phyloP scores from a whole-genome alignment of 2,113 vertebrate genomes.

The Macquaria australasica region DNA sequence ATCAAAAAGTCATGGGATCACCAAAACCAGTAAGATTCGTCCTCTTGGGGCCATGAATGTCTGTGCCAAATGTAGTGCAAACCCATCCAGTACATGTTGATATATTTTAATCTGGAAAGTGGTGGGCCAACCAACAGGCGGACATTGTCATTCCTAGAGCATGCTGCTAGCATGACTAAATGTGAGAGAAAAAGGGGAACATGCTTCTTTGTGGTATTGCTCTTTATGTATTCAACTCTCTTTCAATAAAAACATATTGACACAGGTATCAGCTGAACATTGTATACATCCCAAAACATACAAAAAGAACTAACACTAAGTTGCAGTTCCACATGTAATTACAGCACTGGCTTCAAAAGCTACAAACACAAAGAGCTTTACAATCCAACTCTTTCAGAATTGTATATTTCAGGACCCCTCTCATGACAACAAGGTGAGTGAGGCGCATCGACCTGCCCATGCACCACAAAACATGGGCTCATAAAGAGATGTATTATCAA shows the following conservation, averaged over 20 bases:
- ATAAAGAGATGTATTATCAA: conserved; percentile 60
- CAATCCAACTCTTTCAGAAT: conserved; percentile 48
- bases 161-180: not conserved
- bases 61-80: not conserved
- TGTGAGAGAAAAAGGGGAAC: not conserved
- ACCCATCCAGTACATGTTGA: not conserved
- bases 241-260: not conserved
- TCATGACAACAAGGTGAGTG: conserved; percentile 60
- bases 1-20: not conserved
- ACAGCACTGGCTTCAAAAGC: conserved; percentile 52
- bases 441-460: conserved; percentile 44
- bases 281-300: not conserved
- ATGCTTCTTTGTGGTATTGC: not conserved
- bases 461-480: conserved; percentile 55
- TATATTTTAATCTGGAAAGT: not conserved
- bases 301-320: not conserved
- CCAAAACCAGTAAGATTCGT: no score
- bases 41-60: no score
- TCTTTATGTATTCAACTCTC: not conserved
- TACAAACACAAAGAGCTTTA: conserved; percentile 20
- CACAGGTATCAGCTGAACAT: not conserved
- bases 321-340: conserved; percentile 17
- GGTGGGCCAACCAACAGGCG: no score
- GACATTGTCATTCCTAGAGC: not conserved
- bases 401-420: conserved; percentile 29